Conservation (phyloP, 2,888 invertebrate genomes). For the Caenorhabditis doughertyi region DNA sequence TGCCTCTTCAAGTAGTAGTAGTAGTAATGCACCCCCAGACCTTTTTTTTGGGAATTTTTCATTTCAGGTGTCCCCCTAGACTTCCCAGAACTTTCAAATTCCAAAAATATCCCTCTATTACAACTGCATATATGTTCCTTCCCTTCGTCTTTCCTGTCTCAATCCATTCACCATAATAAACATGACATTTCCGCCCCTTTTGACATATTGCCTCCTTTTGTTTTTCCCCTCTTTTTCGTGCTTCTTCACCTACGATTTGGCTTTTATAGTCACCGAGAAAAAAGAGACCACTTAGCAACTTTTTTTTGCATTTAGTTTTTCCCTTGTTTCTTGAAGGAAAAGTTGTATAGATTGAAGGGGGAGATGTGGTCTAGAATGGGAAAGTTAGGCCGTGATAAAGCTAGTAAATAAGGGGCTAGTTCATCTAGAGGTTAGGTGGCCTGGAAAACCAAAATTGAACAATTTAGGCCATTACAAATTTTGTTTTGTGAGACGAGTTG, state of each 20-base stretch:
- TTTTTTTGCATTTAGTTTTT: not conserved
- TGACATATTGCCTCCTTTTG: constrained; percentile 24
- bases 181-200: constrained; percentile 43
- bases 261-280: not conserved
- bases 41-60: constrained; percentile 39
- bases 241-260: not conserved
- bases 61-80: not conserved
- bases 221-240: not conserved
- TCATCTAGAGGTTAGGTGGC: no score
- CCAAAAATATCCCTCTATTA: not conserved
- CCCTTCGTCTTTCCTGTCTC: no score
- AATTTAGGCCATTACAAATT: no score
- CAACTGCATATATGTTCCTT: no score
- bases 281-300: constrained; percentile 7
- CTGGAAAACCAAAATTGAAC: no score
- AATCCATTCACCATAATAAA: constrained; percentile 30
- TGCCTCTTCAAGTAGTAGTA: constrained; percentile 46
- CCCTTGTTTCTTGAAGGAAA: not conserved
- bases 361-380: no score
- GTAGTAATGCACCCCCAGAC: constrained; percentile 59
- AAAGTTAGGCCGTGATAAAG: no score
- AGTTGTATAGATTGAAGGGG: no score
- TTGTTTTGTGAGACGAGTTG: no score
- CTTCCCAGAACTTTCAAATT: not conserved
- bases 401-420: no score